Evolutionary conservation across 92 coral and sea anemone genomes (phyloP).

Genomic region (Isaurus tuberculatus): DNA sequence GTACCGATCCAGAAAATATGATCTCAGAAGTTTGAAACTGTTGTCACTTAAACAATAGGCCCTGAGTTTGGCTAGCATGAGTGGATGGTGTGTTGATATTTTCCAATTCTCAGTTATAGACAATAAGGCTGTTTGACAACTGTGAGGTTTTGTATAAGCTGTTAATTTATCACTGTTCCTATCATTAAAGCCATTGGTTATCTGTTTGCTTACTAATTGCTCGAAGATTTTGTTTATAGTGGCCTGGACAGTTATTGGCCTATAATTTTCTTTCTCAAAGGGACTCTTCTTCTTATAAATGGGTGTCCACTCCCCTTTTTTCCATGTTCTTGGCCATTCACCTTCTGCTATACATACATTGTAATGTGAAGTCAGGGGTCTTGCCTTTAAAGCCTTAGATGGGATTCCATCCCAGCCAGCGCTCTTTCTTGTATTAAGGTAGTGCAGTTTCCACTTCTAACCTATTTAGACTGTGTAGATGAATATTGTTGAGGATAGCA

Average conservation of each 20-base stretch:
- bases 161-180: constrained; percentile 32
- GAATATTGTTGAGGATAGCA: background rate
- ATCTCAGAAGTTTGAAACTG: constrained; percentile 9
- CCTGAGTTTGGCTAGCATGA: constrained; percentile 21
- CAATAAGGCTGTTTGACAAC: constrained; percentile 27
- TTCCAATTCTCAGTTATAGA: constrained; percentile 31
- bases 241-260: constrained; percentile 28
- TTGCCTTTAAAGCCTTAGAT: constrained; percentile 29
- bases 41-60: constrained; percentile 22
- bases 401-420: constrained; percentile 47
- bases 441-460: constrained; percentile 4
- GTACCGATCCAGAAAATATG: constrained; percentile 40
- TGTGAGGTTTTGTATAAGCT: constrained; percentile 40
- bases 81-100: constrained; percentile 31
- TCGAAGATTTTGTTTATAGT: constrained; percentile 40
- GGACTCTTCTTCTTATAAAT: constrained; percentile 15
- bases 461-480: constrained; percentile 1
- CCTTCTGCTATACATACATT: constrained; percentile 17
- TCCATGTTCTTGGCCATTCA: constrained; percentile 37
- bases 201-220: constrained; percentile 14
- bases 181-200: constrained; percentile 10
- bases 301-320: constrained; percentile 51
- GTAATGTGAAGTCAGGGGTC: constrained; percentile 20
- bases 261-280: constrained; percentile 44
- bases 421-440: constrained; percentile 17